Evolutionary conservation across 2,797 vertebrate genomes (phyloP).

Genomic region (Urophycis tenuis): DNA sequence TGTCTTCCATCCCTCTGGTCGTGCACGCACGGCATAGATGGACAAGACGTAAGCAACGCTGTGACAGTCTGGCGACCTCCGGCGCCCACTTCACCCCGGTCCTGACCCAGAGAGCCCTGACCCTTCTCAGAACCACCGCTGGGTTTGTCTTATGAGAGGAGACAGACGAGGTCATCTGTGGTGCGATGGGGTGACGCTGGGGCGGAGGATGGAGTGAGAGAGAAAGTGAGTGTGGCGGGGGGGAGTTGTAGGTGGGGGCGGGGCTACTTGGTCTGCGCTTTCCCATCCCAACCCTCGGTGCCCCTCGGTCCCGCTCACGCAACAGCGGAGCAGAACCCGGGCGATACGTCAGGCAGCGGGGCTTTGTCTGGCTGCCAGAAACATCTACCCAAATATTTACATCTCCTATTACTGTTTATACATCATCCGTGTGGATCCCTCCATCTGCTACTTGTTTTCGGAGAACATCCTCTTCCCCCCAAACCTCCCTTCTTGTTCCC

Average conservation of each 20-base stretch:
- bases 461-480: constrained; percentile 68
- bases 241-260: not conserved
- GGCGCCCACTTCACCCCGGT: constrained; percentile 50
- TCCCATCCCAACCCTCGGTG: constrained; percentile 56
- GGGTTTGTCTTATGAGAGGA: constrained; percentile 66
- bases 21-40: constrained; percentile 13
- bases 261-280: constrained; percentile 68
- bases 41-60: constrained; percentile 33
- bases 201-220: not conserved
- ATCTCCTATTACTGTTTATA: constrained; percentile 96
- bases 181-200: not conserved
- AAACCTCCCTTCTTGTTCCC: constrained; percentile 46
- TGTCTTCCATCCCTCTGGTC: constrained; percentile 13
- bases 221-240: not conserved
- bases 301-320: constrained; percentile 66
- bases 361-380: constrained; percentile 81
- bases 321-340: constrained; percentile 69
- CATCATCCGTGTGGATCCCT: constrained; percentile 73
- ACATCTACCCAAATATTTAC: constrained; percentile 93
- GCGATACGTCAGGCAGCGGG: constrained; percentile 71
- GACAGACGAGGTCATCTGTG: constrained; percentile 50
- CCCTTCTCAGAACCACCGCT: constrained; percentile 60
- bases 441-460: constrained; percentile 76
- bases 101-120: constrained; percentile 63
- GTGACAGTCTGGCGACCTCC: constrained; percentile 16